These are phyloP conservation scores for Brachirus orientalis DNA, from an alignment of 2,113 vertebrate species.

Conservation along the genomic window DNA sequence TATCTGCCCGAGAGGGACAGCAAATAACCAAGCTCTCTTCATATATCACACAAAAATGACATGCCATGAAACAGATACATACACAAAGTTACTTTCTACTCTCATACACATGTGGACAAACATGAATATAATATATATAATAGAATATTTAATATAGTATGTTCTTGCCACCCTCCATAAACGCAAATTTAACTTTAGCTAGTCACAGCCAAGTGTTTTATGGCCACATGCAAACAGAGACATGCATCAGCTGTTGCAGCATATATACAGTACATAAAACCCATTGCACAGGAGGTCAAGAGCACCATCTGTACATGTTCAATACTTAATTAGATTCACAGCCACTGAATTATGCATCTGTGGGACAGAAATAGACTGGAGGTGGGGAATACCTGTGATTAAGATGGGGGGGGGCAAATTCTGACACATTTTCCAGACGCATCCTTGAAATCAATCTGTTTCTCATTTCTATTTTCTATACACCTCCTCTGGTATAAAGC, in stretches of 20 bases:
- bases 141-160: too few species aligned
- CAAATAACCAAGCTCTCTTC: slow-evolving; percentile 30
- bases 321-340: slow-evolving; percentile 81
- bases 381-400: slow-evolving; percentile 65
- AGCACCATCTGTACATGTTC: slow-evolving; percentile 80
- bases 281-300: slow-evolving; percentile 65
- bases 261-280: slow-evolving; percentile 31
- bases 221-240: slow-evolving; percentile 43
- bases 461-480: slow-evolving; percentile 9
- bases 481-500: neutral
- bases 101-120: neutral
- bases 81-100: slow-evolving; percentile 7
- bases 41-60: slow-evolving; percentile 26
- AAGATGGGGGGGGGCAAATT: slow-evolving; percentile 1
- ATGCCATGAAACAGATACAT: slow-evolving; percentile 9
- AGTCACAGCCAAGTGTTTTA: neutral
- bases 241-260: slow-evolving; percentile 44
- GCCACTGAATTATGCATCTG: slow-evolving; percentile 75
- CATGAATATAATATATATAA: neutral
- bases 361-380: slow-evolving; percentile 57
- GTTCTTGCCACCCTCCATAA: slow-evolving; percentile 22
- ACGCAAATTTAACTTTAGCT: too few species aligned
- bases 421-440: slow-evolving; percentile 34
- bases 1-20: slow-evolving; percentile 15
- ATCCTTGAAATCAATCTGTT: slow-evolving; percentile 19